Evolutionary conservation across 1,140 invertebrate genomes (phyloP), one percentile per base, ranked within the genome.

Genomic region (Magallana angulata): DNA sequence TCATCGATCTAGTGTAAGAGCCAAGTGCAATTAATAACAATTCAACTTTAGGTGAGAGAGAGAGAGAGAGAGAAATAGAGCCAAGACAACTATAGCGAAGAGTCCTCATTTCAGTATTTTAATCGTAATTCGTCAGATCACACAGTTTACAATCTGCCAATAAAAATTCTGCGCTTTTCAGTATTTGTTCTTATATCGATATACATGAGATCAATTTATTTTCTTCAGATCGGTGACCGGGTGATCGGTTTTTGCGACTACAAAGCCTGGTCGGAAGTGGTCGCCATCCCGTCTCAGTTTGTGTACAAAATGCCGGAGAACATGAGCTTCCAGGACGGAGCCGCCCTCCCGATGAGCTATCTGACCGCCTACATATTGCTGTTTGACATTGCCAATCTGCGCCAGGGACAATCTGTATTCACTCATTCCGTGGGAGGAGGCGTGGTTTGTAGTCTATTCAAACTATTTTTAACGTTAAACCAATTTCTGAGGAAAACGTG

Each of bases 361-460:
- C 96, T 97, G 68, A 97, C 98, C 1, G 98, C 97, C 71, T 97
- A 98, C 93, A 97, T 98, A 88, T 95, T 98, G 87, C 96, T 98
- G 9, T 98, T 98, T 95, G 97, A 98, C 92, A 95, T 98, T 92
- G 97, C 96, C 62, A 96, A 96, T 91, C 95, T 98, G 24, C 95
- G 96, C 2, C 96, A 97, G 76, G 97, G 97, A 85, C 97, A 98
- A 94, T 97, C 96, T 89, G 95, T 98, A 18, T 95, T 98, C 82
- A 95, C 98, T 57, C 97, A 98, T 93, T 98, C 97, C 30, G 97
- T 97, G 91, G 97, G 97, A 71, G 98, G 98, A 88, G 97, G 97
- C 81, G 97, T 98, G 95, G 97, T 98, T 96, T 97, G 97, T 97
- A 48, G 86, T 60, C 14, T 0, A n/a, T 56, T 80, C 11, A 6